Evolutionary conservation across 2,888 invertebrate genomes (phyloP), one percentile per base, ranked within the genome.

Genomic region (Hemistola chrysoprasaria): DNA sequence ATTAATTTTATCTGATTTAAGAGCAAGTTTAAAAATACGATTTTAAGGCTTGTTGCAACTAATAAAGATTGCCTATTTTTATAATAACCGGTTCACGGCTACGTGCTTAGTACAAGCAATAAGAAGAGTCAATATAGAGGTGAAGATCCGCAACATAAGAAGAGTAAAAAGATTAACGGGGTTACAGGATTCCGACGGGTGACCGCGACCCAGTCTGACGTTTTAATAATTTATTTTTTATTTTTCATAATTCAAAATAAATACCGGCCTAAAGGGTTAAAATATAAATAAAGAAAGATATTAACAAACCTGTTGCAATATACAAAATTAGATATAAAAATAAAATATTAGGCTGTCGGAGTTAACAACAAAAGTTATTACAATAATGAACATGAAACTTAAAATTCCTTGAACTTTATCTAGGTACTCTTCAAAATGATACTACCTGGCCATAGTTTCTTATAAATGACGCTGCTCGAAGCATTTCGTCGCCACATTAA

Each of bases 391-490:
- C n/a, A 8, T 36, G 36, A 32, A 41, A n/a, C n/a, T n/a, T n/a
- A n/a, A n/a, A n/a, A n/a, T n/a, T n/a, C n/a, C n/a, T n/a, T n/a
- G n/a, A n/a, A n/a, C n/a, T n/a, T n/a, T n/a, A n/a, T n/a, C n/a
- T n/a, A n/a, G n/a, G n/a, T n/a, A n/a, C n/a, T n/a, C n/a, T n/a
- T n/a, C n/a, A n/a, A n/a, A n/a, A n/a, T n/a, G n/a, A n/a, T n/a
- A 29, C 56, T 75, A 81, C 85, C 82, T 82, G 84, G 40, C 79
- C 72, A 59, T 82, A 84, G 47, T 70, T 73, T 69, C 82, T 75
- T 62, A 85, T 74, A 58, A 86, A 84, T 43, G 87, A 85, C 41
- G 87, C 78, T 22, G 82, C 86, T 40, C 87, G 86, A 55, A 84
- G 69, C 87, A 88, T 88, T 59, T 67, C 52, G 56, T 47, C 55